Evolutionary conservation across 2,797 vertebrate genomes (phyloP).

Genomic region (Meda fulgida): DNA sequence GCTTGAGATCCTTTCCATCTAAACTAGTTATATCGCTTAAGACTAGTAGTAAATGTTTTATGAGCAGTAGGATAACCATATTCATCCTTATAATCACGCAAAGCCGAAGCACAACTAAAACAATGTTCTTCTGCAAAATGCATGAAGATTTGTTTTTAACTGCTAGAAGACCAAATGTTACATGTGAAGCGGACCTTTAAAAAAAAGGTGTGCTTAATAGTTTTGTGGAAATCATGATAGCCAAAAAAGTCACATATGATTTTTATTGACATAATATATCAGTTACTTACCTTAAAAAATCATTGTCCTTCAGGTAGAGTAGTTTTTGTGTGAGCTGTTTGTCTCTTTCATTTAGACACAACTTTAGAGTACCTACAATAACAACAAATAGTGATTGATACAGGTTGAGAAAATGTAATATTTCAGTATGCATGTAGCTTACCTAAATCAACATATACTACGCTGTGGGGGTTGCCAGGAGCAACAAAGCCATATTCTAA

Average conservation of each 20-base stretch:
- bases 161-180: neutral
- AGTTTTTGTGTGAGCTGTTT: conserved; percentile 85
- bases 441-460: conserved; percentile 87
- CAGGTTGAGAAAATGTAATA: neutral
- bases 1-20: neutral
- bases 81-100: too few relatives aligned
- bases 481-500: conserved; percentile 92
- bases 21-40: neutral
- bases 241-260: neutral
- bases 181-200: too few relatives aligned
- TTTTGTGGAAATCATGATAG: neutral
- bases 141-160: neutral
- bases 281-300: conserved; percentile 81
- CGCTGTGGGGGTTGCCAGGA: conserved; percentile 83
- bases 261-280: neutral
- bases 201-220: neutral
- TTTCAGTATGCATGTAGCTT: conserved; percentile 22
- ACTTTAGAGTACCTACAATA: conserved; percentile 74
- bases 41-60: neutral
- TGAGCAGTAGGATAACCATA: neutral
- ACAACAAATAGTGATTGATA: conserved; percentile 28
- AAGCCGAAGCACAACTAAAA: too few relatives aligned
- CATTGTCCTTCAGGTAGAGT: conserved; percentile 83
- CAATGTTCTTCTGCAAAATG: too few relatives aligned
- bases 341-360: conserved; percentile 75